Evolutionary conservation across 2,888 invertebrate genomes (phyloP).

Genomic region (Nasonia oneida): DNA sequence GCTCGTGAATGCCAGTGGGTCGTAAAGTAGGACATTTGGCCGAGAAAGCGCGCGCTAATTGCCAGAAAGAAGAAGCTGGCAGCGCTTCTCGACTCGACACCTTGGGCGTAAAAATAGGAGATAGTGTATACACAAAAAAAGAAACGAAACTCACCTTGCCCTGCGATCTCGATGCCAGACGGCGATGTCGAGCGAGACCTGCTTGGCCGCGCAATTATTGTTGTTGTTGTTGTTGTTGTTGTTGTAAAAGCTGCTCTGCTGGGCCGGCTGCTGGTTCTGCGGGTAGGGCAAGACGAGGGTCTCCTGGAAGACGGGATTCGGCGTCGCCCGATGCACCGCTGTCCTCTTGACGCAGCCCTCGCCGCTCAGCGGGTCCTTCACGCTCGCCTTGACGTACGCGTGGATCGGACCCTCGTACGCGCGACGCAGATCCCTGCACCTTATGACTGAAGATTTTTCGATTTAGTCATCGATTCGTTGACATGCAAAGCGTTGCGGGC

Average conservation of each 20-base stretch:
- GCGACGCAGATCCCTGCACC: slow-evolving; percentile 87
- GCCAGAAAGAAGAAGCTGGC: background rate
- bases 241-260: background rate
- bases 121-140: background rate
- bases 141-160: slow-evolving; percentile 84
- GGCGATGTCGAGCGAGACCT: slow-evolving; percentile 87
- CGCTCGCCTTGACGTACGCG: slow-evolving; percentile 89
- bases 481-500: background rate
- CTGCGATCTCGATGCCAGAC: slow-evolving; percentile 93
- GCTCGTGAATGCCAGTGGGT: too few species aligned
- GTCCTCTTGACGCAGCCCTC: slow-evolving; percentile 86
- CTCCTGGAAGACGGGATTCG: slow-evolving; percentile 90
- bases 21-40: background rate
- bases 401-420: slow-evolving; percentile 86
- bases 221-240: slow-evolving; percentile 66
- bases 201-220: slow-evolving; percentile 72
- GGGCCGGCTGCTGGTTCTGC: slow-evolving; percentile 67
- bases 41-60: background rate
- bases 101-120: background rate
- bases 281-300: slow-evolving; percentile 86
- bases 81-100: background rate
- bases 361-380: slow-evolving; percentile 76
- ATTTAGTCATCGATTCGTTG: background rate
- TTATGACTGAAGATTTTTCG: slow-evolving; percentile 82
- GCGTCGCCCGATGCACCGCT: slow-evolving; percentile 89